These are phyloP conservation scores for Anoplolepis gracilipes DNA, from an alignment of 1,140 invertebrate species.

Conservation along the genomic window DNA sequence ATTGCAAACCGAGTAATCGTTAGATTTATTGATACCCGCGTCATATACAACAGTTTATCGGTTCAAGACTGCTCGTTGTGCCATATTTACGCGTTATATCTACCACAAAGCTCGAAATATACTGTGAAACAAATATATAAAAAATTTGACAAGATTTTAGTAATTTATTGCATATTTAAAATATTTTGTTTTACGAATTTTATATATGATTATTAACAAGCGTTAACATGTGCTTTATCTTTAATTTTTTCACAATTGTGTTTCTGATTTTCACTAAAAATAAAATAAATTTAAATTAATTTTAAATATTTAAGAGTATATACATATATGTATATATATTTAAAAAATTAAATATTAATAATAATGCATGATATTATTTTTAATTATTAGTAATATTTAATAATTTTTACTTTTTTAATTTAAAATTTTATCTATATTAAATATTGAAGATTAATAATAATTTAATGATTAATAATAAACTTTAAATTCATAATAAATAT, in stretches of 20 bases:
- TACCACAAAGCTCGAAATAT: not conserved
- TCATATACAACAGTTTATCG: conserved; percentile 26
- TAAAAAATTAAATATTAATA: too few species aligned
- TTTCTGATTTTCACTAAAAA: not conserved
- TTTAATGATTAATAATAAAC: too few species aligned
- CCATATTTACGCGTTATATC: not conserved
- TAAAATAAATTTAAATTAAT: too few species aligned
- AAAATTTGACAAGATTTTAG: not conserved
- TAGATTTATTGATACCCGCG: conserved; percentile 37
- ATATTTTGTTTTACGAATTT: not conserved
- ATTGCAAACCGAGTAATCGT: conserved; percentile 39
- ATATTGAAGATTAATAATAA: too few species aligned
- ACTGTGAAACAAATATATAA: not conserved
- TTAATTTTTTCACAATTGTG: not conserved
- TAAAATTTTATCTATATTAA: too few species aligned
- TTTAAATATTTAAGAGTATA: too few species aligned
- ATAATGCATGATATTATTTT: too few species aligned
- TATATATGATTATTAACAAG: not conserved
- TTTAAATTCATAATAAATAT: too few species aligned
- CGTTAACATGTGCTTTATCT: not conserved
- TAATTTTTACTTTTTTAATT: too few species aligned
- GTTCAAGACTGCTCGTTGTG: not conserved
- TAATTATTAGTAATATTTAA: too few species aligned
- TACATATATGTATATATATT: too few species aligned
- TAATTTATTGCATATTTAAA: not conserved